A percentile compares a stretch with the other conserved stretches of the same genome.
Evolutionary conservation across 2,888 invertebrate species (phyloP).

Genomic region (Epistrophe grossulariae): DNA sequence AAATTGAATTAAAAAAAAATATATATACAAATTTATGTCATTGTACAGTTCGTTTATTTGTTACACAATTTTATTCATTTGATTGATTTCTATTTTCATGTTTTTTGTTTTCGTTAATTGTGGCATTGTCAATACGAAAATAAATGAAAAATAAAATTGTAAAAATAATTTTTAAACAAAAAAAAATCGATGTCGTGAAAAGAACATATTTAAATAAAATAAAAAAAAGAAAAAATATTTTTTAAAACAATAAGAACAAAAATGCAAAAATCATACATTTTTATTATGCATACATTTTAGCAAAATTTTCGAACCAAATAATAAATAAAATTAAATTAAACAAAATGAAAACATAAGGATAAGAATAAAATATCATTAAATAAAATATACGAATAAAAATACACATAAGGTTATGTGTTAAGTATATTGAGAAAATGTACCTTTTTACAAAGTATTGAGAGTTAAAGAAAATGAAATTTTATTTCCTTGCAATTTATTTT

Average conservation of each 20-base stretch:
- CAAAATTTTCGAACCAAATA: slow-evolving; percentile 76
- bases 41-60: slow-evolving; percentile 77
- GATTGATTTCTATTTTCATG: slow-evolving; percentile 73
- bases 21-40: slow-evolving; percentile 76
- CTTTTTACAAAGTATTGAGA: slow-evolving; percentile 78
- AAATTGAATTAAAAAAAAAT: slow-evolving; percentile 48
- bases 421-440: slow-evolving; percentile 77
- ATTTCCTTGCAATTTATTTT: slow-evolving; percentile 10
- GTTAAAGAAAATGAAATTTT: slow-evolving; percentile 74
- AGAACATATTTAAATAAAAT: slow-evolving; percentile 73
- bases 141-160: slow-evolving; percentile 62
- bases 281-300: slow-evolving; percentile 71
- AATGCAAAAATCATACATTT: slow-evolving; percentile 68
- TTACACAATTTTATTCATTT: slow-evolving; percentile 63
- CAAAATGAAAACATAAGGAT: slow-evolving; percentile 46
- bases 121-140: slow-evolving; percentile 74
- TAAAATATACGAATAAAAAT: slow-evolving; percentile 70
- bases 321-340: slow-evolving; percentile 46
- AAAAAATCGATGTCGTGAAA: slow-evolving; percentile 77
- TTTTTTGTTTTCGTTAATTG: slow-evolving; percentile 60
- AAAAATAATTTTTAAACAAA: slow-evolving; percentile 57
- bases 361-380: slow-evolving; percentile 75
- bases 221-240: slow-evolving; percentile 66
- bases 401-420: slow-evolving; percentile 63
- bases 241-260: slow-evolving; percentile 67